Percentiles rank a stretch among this genome's conserved stretches.
These are phyloP conservation scores for Beroe forskalii DNA, from an alignment of 37 sponge, comb jelly and placozoan species.

Conservation along the genomic window DNA sequence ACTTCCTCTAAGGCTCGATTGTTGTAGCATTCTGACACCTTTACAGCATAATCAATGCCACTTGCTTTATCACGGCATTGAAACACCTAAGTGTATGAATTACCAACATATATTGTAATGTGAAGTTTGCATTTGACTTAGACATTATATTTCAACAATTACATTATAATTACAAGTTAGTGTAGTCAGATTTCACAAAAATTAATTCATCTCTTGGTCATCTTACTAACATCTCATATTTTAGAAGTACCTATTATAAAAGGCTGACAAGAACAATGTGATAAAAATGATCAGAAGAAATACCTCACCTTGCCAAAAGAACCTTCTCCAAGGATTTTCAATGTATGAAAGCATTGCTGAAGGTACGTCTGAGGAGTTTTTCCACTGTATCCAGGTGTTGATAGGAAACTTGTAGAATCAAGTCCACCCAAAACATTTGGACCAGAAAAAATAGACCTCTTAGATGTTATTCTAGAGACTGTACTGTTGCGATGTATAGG, in stretches of 20 bases:
- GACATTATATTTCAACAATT: too few relatives aligned
- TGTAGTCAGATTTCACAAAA: too few relatives aligned
- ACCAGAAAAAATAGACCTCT: slow-evolving; percentile 18
- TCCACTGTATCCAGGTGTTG: slow-evolving; percentile 46
- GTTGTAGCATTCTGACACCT: slow-evolving; percentile 69
- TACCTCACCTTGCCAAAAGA: slow-evolving; percentile 81
- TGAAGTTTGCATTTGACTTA: too few relatives aligned
- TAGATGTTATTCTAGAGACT: slow-evolving; percentile 15
- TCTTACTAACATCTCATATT: too few relatives aligned
- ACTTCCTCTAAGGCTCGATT: slow-evolving; percentile 75
- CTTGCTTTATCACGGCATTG: slow-evolving; percentile 74
- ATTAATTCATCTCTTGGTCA: too few relatives aligned
- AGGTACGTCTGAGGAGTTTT: slow-evolving; percentile 37
- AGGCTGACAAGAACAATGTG: background rate
- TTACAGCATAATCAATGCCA: slow-evolving; percentile 82
- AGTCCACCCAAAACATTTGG: slow-evolving; percentile 26
- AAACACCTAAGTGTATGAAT: too few relatives aligned
- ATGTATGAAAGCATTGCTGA: slow-evolving; percentile 76
- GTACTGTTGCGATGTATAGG: slow-evolving; percentile 14
- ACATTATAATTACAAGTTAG: too few relatives aligned
- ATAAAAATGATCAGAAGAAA: background rate
- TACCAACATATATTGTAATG: too few relatives aligned
- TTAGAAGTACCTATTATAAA: too few relatives aligned
- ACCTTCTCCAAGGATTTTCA: slow-evolving; percentile 77
- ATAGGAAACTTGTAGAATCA: slow-evolving; percentile 18